These are phyloP conservation scores for Augochlorella aurata DNA, from an alignment of 2,888 invertebrate genomes.

Conservation along the genomic window DNA sequence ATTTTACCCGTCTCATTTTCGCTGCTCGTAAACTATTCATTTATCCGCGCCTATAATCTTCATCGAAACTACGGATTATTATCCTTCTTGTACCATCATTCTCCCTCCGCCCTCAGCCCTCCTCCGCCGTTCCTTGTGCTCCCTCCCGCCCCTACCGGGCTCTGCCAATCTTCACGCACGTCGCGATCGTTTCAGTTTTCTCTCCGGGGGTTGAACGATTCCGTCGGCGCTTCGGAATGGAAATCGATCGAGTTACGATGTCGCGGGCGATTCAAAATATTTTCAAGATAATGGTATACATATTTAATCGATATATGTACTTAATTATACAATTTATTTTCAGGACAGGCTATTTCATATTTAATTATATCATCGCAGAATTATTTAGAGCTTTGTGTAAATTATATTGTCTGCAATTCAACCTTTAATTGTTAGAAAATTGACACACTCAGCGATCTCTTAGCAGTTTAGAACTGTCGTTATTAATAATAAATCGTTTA, in stretches of 20 bases:
- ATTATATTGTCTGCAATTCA: too few species aligned
- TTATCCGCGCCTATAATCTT: conserved; percentile 81
- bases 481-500: too few species aligned
- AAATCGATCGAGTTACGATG: conserved; percentile 2
- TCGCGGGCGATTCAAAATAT: neutral
- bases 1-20: conserved; percentile 80
- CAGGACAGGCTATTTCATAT: too few species aligned
- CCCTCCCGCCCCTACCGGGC: conserved; percentile 35
- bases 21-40: conserved; percentile 82
- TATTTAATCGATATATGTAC: too few species aligned
- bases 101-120: conserved; percentile 49
- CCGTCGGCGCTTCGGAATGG: conserved; percentile 6
- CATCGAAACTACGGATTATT: conserved; percentile 79
- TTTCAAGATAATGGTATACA: too few species aligned
- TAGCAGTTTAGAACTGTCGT: too few species aligned
- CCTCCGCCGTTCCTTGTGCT: conserved; percentile 15
- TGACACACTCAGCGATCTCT: too few species aligned
- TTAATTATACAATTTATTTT: too few species aligned
- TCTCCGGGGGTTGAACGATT: conserved; percentile 39
- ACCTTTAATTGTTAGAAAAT: too few species aligned
- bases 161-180: conserved; percentile 63
- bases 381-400: too few species aligned
- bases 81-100: conserved; percentile 74
- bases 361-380: too few species aligned
- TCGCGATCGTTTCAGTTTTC: conserved; percentile 64